These are phyloP conservation scores for Microcebus ravelobensis DNA, from an alignment of 2,113 vertebrate species.

Conservation along the genomic window DNA sequence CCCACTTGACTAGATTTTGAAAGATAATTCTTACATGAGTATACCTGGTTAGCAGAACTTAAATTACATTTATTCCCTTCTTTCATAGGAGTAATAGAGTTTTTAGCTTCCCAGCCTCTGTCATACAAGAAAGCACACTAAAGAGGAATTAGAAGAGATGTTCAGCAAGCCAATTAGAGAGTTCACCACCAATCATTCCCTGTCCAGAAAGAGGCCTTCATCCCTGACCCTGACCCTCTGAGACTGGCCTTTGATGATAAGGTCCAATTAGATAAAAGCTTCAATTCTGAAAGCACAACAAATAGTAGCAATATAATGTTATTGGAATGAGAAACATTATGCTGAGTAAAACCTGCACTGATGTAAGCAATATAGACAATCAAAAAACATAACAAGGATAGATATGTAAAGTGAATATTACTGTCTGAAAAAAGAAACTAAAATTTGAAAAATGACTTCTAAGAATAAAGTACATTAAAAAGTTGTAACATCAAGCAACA, in stretches of 20 bases:
- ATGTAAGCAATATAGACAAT: background rate
- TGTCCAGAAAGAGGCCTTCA: background rate
- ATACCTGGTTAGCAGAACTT: slow-evolving; percentile 47
- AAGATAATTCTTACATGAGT: slow-evolving; percentile 30
- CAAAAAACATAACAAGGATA: slow-evolving; percentile 18
- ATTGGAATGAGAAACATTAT: slow-evolving; percentile 47
- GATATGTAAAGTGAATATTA: slow-evolving; percentile 10
- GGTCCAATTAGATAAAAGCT: slow-evolving; percentile 63
- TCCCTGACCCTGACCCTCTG: slow-evolving; percentile 24
- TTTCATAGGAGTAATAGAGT: slow-evolving; percentile 28
- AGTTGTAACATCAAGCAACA: background rate
- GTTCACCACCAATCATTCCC: background rate
- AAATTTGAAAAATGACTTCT: slow-evolving; percentile 58
- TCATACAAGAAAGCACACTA: slow-evolving; percentile 6
- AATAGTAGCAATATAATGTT: slow-evolving; percentile 50
- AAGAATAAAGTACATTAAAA: slow-evolving; percentile 14
- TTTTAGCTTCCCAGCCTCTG: slow-evolving; percentile 43
- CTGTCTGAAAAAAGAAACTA: slow-evolving; percentile 44
- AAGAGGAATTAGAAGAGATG: slow-evolving; percentile 20
- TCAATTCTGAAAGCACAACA: slow-evolving; percentile 53
- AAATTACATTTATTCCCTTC: slow-evolving; percentile 30
- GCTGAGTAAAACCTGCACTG: slow-evolving; percentile 29
- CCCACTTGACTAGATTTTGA: slow-evolving; percentile 34
- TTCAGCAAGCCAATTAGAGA: slow-evolving; percentile 31
- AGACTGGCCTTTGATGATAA: slow-evolving; percentile 55